phyloP scores from a whole-genome alignment of 2,888 invertebrate genomes.

The Hanleya hanleyi region DNA sequence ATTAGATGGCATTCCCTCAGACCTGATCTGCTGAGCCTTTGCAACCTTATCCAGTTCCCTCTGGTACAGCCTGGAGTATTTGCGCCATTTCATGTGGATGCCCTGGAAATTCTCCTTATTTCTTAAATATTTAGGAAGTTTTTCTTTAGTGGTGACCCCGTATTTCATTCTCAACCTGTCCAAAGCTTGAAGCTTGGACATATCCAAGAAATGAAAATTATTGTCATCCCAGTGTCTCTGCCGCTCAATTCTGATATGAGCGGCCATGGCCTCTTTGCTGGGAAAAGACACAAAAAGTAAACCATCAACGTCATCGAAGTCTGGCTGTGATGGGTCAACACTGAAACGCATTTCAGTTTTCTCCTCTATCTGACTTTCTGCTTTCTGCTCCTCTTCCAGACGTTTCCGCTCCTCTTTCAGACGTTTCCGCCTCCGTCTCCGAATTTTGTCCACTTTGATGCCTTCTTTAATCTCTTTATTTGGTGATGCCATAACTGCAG shows the following conservation, averaged over 20 bases:
- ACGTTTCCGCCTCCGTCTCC: too few relatives aligned
- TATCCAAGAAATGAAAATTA: constrained; percentile 1
- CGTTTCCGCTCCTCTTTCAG: too few relatives aligned
- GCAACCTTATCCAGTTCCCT: background rate
- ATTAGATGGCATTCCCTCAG: background rate
- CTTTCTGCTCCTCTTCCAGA: too few relatives aligned
- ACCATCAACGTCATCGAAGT: constrained; percentile 65
- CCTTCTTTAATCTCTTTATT: background rate
- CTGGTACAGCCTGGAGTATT: constrained; percentile 50
- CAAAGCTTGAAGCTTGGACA: background rate
- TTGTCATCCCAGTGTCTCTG: constrained; percentile 49
- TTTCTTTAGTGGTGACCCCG: background rate
- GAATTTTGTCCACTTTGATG: background rate
- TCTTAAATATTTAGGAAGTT: background rate
- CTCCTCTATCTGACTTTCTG: background rate
- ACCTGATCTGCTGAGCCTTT: background rate
- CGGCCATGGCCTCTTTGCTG: constrained; percentile 51
- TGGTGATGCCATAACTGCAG: background rate
- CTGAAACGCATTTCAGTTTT: background rate
- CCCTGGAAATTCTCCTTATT: constrained; percentile 46
- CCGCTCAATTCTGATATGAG: constrained; percentile 57
- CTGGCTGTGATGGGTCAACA: constrained; percentile 42
- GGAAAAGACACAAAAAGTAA: constrained; percentile 63
- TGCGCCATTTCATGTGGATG: constrained; percentile 56
- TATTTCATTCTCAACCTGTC: background rate